These are phyloP conservation scores for Nycteola revayana DNA, from an alignment of 2,888 invertebrate genomes.

Conservation along the genomic window DNA sequence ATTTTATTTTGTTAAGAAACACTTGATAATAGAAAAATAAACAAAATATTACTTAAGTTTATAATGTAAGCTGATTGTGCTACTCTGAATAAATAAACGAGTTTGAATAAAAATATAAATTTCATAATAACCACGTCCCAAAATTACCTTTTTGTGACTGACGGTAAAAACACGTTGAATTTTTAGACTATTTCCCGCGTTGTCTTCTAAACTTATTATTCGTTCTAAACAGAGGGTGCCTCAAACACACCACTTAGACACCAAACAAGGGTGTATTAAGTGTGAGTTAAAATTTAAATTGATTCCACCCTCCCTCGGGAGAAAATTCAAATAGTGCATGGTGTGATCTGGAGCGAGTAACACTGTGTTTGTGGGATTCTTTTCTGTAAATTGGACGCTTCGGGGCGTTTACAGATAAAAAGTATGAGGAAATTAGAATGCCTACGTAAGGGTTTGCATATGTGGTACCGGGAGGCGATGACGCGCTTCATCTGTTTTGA, in stretches of 20 bases:
- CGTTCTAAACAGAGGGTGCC: constrained; percentile 76
- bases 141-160: too few relatives aligned
- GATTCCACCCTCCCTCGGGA: constrained; percentile 74
- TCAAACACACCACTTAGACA: constrained; percentile 81
- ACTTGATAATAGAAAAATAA: too few relatives aligned
- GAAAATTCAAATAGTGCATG: constrained; percentile 78
- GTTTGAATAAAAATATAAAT: too few relatives aligned
- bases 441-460: constrained; percentile 39
- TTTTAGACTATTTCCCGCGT: constrained; percentile 42
- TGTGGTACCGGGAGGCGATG: constrained; percentile 50
- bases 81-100: too few relatives aligned
- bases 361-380: constrained; percentile 75
- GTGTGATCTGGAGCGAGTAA: constrained; percentile 76
- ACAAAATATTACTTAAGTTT: too few relatives aligned
- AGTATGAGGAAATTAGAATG: constrained; percentile 45
- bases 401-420: constrained; percentile 68
- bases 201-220: constrained; percentile 78
- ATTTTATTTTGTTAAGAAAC: too few relatives aligned
- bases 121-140: too few relatives aligned
- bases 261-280: constrained; percentile 82
- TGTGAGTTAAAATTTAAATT: constrained; percentile 82
- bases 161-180: constrained; percentile 25
- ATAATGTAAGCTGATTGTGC: too few relatives aligned
- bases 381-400: constrained; percentile 79
- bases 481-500: constrained; percentile 64